Conservation (phyloP, 2,888 invertebrate genomes). For the Clistopyga incitator region DNA sequence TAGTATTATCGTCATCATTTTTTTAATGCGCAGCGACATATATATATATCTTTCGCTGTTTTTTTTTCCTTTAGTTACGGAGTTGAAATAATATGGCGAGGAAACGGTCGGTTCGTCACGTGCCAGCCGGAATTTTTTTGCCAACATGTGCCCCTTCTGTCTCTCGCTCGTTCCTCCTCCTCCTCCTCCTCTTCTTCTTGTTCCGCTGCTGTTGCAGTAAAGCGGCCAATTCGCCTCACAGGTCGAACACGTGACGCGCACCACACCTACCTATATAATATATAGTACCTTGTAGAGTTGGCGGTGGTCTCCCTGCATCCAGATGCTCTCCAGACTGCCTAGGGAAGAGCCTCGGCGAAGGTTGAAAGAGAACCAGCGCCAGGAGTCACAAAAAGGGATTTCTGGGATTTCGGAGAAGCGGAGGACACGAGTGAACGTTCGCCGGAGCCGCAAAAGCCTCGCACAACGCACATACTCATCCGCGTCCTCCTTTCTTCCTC, state of each 20-base stretch:
- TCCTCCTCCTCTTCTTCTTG: background rate
- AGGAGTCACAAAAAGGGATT: slow-evolving; percentile 52
- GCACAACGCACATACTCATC: background rate
- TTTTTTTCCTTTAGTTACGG: background rate
- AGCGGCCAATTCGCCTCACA: slow-evolving; percentile 40
- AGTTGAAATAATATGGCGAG: slow-evolving; percentile 2
- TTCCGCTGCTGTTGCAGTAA: slow-evolving; percentile 27
- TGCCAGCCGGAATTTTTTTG: slow-evolving; percentile 45
- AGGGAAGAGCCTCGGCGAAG: slow-evolving; percentile 4
- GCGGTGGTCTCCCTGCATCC: slow-evolving; percentile 39
- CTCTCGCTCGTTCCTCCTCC: background rate
- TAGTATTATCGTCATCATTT: background rate
- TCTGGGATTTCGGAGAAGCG: slow-evolving; percentile 51
- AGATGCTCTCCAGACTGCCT: slow-evolving; percentile 61
- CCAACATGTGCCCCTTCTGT: slow-evolving; percentile 30
- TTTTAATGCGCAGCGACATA: background rate
- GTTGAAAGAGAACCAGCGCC: background rate
- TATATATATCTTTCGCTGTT: background rate
- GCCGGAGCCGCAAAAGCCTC: background rate
- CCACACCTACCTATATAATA: slow-evolving; percentile 18
- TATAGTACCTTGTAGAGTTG: slow-evolving; percentile 10
- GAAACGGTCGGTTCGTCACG: slow-evolving; percentile 31
- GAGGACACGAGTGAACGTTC: background rate
- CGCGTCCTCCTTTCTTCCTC: background rate
- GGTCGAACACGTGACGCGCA: slow-evolving; percentile 57